Percentiles rank a stretch among this genome's conserved stretches.
Conservation (phyloP, 2,113 vertebrate genomes). For the Pollachius pollachius region DNA sequence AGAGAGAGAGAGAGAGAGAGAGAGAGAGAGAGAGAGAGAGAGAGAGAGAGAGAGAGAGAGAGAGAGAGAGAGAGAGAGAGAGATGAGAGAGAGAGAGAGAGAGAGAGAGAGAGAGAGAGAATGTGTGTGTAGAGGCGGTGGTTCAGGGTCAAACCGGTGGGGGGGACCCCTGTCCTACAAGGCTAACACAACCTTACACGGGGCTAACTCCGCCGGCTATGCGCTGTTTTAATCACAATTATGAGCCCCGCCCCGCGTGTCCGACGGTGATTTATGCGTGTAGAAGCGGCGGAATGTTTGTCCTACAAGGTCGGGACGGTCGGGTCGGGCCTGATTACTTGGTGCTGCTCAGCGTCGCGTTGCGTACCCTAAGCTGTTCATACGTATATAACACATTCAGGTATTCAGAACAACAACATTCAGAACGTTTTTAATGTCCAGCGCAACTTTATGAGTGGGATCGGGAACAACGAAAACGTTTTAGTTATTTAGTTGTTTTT, state of each 20-base stretch:
- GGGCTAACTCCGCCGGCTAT: slow-evolving; percentile 27
- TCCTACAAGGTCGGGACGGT: slow-evolving; percentile 43
- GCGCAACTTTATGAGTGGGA: too few species aligned
- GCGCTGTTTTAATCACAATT: slow-evolving; percentile 49
- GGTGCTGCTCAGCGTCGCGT: slow-evolving; percentile 4
- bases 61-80: too few species aligned
- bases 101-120: not conserved
- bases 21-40: too few species aligned
- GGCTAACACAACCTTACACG: slow-evolving; percentile 33
- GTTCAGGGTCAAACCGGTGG: slow-evolving; percentile 23
- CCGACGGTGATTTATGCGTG: slow-evolving; percentile 48
- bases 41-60: too few species aligned
- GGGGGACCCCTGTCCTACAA: not conserved
- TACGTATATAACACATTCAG: too few species aligned
- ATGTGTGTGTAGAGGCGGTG: slow-evolving; percentile 6
- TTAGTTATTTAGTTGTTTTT: too few species aligned
- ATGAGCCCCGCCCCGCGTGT: slow-evolving; percentile 29
- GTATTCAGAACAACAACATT: too few species aligned
- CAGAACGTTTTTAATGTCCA: too few species aligned
- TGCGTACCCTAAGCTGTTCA: not conserved
- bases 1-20: too few species aligned
- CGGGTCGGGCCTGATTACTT: slow-evolving; percentile 22
- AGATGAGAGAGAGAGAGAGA: too few species aligned
- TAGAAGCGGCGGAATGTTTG: slow-evolving; percentile 35
- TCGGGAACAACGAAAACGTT: too few species aligned